Evolutionary conservation across 2,113 vertebrate species (phyloP), one percentile per base, ranked within the genome.

Genomic region (Urocynchramus pylzowi): DNA sequence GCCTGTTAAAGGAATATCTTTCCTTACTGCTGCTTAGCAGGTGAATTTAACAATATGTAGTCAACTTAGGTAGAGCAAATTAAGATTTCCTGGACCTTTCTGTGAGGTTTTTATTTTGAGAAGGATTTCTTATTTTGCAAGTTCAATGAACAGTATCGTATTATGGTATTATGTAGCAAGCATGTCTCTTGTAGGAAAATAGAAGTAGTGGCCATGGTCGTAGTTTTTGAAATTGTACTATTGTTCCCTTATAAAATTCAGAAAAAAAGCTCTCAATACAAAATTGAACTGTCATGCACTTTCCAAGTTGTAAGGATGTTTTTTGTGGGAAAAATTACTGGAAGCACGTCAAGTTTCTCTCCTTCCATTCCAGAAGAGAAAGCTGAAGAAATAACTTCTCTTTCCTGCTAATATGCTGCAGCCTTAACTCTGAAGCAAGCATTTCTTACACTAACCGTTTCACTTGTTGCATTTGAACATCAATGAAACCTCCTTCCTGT

Each of bases 381-480:
- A 93, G 87, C 75, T 84, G 65, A 84, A 95, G 80, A 61, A 90
- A 28, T 91, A 73, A 56, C 54, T 83, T 91, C 85, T 92, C 90
- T 93, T 84, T 82, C 67, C 80, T 97, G 17, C 90, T 95, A 61
- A 60, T 90, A 74, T 39, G 37, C 81, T 97, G 28, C 93, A 95
- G 2, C 75, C 89, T 96, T 95, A 89, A 77, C 91, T 92, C 87
- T 91, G 84, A 94, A 95, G 45, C 94, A 61, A 97, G 79, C 89
- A 69, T 78, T 87, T 98, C 90, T 89, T 24, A 39, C 37, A 90
- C 97, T 98, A 98, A 98, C 65, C 31, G 4, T 95, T 97, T 57
- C 81, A 86, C 75, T 84, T 96, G 95, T 98, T 98, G 98, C 98
- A 98, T 97, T 97, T 98, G 98, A 98, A 98, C 98, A 98, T 98